These are phyloP conservation scores for Poicephalus gulielmi DNA, from an alignment of 2,113 vertebrate species.

Conservation along the genomic window DNA sequence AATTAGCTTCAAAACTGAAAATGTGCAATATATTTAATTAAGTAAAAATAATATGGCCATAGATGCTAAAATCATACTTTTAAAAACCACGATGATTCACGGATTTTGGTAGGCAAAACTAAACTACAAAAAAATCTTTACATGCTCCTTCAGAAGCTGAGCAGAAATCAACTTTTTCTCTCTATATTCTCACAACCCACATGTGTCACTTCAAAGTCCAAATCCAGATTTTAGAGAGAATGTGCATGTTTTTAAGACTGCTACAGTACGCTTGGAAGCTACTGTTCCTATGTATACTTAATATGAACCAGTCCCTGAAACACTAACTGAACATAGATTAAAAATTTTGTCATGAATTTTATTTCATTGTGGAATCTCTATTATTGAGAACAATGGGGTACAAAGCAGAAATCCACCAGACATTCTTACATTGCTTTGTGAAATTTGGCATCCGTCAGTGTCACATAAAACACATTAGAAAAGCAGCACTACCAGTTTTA, in stretches of 20 bases:
- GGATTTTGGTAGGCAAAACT: neutral
- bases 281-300: conserved; percentile 36
- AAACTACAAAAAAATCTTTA: neutral
- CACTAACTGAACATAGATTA: conserved; percentile 49
- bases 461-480: conserved; percentile 56
- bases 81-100: neutral
- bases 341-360: conserved; percentile 12
- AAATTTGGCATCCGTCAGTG: conserved; percentile 44
- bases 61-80: neutral
- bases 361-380: conserved; percentile 12
- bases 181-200: neutral
- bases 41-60: neutral
- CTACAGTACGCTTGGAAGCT: conserved; percentile 6
- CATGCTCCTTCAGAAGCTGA: neutral
- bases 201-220: neutral
- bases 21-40: neutral
- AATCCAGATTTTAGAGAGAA: neutral
- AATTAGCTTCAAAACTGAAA: conserved; percentile 24
- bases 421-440: neutral
- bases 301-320: conserved; percentile 37
- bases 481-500: conserved; percentile 59
- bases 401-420: neutral
- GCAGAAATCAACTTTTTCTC: neutral
- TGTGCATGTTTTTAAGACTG: neutral
- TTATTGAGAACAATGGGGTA: neutral